These are phyloP conservation scores for Myiozetetes cayanensis DNA, from an alignment of 2,113 vertebrate species.

Conservation along the genomic window DNA sequence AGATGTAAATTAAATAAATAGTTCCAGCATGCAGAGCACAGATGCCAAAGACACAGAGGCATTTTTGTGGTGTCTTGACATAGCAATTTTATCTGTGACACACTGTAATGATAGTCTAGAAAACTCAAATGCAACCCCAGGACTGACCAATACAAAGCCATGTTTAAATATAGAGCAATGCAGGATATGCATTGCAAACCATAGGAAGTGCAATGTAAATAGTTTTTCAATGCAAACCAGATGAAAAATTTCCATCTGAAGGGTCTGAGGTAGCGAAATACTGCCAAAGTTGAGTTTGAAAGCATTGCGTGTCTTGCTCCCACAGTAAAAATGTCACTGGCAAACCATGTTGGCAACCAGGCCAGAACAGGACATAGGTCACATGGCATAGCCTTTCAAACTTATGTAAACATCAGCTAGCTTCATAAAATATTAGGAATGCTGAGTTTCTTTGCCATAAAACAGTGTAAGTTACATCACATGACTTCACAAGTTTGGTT, in stretches of 20 bases:
- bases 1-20: background rate
- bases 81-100: conserved; percentile 2
- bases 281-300: background rate
- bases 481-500: background rate
- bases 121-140: background rate
- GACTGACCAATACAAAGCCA: background rate
- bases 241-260: background rate
- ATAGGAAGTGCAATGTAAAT: background rate
- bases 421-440: background rate
- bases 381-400: background rate
- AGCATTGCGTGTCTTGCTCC: background rate
- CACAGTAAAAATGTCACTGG: rapidly evolving
- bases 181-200: background rate
- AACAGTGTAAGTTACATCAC: background rate
- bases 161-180: background rate
- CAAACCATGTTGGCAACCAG: background rate
- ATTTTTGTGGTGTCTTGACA: conserved; percentile 36
- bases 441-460: background rate
- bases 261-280: background rate
- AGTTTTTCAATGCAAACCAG: background rate
- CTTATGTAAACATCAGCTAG: background rate
- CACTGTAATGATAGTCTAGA: background rate
- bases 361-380: background rate
- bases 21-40: background rate
- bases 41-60: conserved; percentile 5